Conservation (phyloP, 2,797 vertebrate species). For the Threskiornis aethiopicus region DNA sequence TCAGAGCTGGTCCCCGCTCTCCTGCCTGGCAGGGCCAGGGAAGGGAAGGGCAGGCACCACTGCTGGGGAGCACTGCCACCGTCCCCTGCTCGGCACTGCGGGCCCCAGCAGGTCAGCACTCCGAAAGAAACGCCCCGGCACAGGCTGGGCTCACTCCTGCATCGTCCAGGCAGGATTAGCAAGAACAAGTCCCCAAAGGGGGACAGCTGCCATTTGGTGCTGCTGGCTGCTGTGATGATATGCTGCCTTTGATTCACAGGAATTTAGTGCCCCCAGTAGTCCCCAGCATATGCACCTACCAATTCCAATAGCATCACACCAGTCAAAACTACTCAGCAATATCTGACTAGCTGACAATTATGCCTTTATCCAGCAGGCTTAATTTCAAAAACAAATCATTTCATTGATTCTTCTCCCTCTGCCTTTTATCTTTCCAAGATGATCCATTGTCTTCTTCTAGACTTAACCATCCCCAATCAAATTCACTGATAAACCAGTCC, state of each 20-base stretch:
- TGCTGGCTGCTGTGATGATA: background rate
- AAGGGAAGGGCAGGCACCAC: no score
- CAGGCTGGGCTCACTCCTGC: accelerated
- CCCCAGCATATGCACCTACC: background rate
- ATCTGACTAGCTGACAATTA: background rate
- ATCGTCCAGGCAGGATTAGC: background rate
- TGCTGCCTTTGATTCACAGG: background rate
- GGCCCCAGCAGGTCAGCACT: background rate
- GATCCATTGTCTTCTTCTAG: background rate
- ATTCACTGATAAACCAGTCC: background rate
- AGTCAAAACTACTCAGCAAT: background rate
- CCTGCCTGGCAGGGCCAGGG: background rate
- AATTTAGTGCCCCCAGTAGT: background rate
- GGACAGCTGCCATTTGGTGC: background rate
- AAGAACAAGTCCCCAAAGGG: background rate
- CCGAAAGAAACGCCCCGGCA: background rate
- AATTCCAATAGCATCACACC: background rate
- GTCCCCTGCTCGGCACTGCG: accelerated
- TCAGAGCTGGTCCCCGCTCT: background rate
- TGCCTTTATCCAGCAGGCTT: background rate
- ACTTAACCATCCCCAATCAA: background rate
- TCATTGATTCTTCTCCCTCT: background rate
- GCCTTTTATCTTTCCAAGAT: background rate
- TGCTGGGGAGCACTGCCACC: background rate
- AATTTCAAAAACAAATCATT: background rate